Evolutionary conservation across 2,888 invertebrate genomes (phyloP), one percentile per base, ranked within the genome.

Genomic region (Stenolophus ochropezus): DNA sequence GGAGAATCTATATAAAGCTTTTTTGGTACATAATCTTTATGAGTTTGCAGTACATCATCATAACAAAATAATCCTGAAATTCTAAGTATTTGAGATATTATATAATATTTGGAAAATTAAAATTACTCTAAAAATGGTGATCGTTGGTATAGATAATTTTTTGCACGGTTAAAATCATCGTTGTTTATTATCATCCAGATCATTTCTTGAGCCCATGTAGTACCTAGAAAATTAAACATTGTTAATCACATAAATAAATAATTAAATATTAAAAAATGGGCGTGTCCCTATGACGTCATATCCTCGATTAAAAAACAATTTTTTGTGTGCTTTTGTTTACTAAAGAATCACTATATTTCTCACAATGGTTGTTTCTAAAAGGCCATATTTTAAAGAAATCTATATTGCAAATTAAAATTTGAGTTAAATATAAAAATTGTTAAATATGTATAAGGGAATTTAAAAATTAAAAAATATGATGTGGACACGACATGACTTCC

Each of bases 201-300:
- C 82, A 82, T 82, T 81, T 82, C 82, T 53, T 80, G 82, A 5
- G 61, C 21, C 82, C 82, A 82, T 20, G 82, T 82, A 16, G 82
- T 82, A 56, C 82, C 82, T 82, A 42, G 4, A 77, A 27, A 33
- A 27, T 23, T 4, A 65, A 65, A n/a, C 1, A 65, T 18, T 16
- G 4, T n/a, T 14, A 8, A 58, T 21, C 14, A n/a, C 20, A 1
- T 3, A 18, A 56, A 18, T 18, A 23, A 56, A 56, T 1, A 56
- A 20, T 6, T 56, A 56, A 5, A 56, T 16, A 56, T 11, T 20
- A 56, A 51, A 14, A 51, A 51, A 51, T 51, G n/a, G n/a, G n/a
- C n/a, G n/a, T n/a, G n/a, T n/a, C n/a, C n/a, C n/a, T n/a, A n/a
- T n/a, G n/a, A n/a, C n/a, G n/a, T n/a, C n/a, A n/a, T n/a, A n/a